Evolutionary conservation across 2,888 invertebrate species (phyloP).

Genomic region (Euzetes globulus): DNA sequence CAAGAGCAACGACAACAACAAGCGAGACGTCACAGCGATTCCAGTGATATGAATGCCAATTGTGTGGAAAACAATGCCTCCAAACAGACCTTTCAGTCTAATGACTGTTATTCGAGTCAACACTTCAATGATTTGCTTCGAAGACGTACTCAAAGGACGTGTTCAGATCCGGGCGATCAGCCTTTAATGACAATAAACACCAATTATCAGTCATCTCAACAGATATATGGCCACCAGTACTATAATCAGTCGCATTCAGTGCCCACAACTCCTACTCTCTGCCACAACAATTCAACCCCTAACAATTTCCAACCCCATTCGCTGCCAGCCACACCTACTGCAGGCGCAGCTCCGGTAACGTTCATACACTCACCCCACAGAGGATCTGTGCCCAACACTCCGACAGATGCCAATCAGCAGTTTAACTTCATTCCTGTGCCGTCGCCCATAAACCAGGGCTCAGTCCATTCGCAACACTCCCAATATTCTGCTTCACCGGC

Average conservation of each 20-base stretch:
- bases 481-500: slow-evolving; percentile 20
- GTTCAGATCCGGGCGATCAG: slow-evolving; percentile 24
- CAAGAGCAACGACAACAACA: slow-evolving; percentile 21
- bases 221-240: slow-evolving; percentile 9
- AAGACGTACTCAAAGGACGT: slow-evolving; percentile 12
- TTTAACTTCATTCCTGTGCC: slow-evolving; percentile 15
- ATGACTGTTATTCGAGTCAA: neutral
- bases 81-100: neutral
- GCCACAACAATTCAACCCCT: neutral
- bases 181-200: slow-evolving; percentile 23
- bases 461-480: slow-evolving; percentile 22
- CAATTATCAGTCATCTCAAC: slow-evolving; percentile 18
- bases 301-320: slow-evolving; percentile 16
- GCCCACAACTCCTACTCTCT: slow-evolving; percentile 36
- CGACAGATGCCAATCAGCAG: slow-evolving; percentile 31
- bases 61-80: slow-evolving; percentile 1
- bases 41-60: slow-evolving; percentile 18
- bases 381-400: neutral
- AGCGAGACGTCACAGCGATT: slow-evolving; percentile 18
- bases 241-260: slow-evolving; percentile 35
- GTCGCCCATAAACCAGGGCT: slow-evolving; percentile 23
- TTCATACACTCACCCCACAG: slow-evolving; percentile 3
- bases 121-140: slow-evolving; percentile 30
- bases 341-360: neutral
- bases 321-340: slow-evolving; percentile 31